phyloP scores from a whole-genome alignment of 2,888 invertebrate species.

The Steromphala cineraria region DNA sequence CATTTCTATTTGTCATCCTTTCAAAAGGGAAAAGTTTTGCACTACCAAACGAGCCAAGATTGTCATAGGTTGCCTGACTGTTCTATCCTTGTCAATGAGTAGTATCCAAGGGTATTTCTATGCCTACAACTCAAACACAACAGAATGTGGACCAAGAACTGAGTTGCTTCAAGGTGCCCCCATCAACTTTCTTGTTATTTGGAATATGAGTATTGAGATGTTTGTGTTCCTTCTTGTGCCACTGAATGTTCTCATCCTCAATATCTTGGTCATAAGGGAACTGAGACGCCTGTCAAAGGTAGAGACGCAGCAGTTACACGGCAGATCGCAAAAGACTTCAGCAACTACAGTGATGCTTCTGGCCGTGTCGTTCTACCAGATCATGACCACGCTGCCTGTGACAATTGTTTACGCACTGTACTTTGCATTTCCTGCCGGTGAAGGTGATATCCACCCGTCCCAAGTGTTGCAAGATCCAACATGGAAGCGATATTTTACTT shows the following conservation, averaged over 20 bases:
- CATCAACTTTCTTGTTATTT: slow-evolving; percentile 67
- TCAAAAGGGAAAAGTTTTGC: slow-evolving; percentile 69
- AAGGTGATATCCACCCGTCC: slow-evolving; percentile 32
- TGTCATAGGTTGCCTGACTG: slow-evolving; percentile 60
- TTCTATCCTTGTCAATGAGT: slow-evolving; percentile 60
- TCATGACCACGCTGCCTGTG: slow-evolving; percentile 72
- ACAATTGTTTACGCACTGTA: slow-evolving; percentile 66
- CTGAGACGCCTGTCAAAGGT: slow-evolving; percentile 58
- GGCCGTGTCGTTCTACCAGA: slow-evolving; percentile 72
- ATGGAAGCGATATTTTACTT: slow-evolving; percentile 63
- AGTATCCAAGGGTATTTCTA: slow-evolving; percentile 73
- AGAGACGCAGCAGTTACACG: slow-evolving; percentile 53
- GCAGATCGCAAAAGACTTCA: slow-evolving; percentile 57
- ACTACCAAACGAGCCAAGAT: slow-evolving; percentile 66
- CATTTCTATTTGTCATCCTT: slow-evolving; percentile 74
- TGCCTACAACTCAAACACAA: slow-evolving; percentile 43
- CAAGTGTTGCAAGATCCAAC: slow-evolving; percentile 46
- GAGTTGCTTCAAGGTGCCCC: slow-evolving; percentile 52
- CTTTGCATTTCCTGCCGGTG: slow-evolving; percentile 56
- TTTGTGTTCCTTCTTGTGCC: slow-evolving; percentile 72
- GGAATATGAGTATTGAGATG: slow-evolving; percentile 71
- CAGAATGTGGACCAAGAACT: slow-evolving; percentile 55
- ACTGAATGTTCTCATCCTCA: slow-evolving; percentile 70
- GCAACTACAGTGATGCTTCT: slow-evolving; percentile 74
- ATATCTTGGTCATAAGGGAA: slow-evolving; percentile 72